phyloP scores from a whole-genome alignment of 2,888 invertebrate genomes.

The Drosophila histrio region DNA sequence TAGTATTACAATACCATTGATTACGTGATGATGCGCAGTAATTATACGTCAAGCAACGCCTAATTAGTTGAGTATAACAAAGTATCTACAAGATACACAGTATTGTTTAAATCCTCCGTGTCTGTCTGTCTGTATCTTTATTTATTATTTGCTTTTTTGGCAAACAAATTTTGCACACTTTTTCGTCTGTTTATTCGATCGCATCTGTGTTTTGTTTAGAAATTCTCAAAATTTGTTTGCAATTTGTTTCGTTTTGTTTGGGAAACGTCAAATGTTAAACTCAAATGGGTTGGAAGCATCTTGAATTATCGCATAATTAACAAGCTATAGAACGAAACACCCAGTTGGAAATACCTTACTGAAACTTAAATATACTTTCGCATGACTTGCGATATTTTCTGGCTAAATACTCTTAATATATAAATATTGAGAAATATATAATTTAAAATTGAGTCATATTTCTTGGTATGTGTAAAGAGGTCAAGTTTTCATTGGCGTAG shows the following conservation, averaged over 20 bases:
- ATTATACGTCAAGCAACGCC: neutral
- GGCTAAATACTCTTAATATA: neutral
- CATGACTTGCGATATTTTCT: neutral
- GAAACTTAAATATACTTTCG: neutral
- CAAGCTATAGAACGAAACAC: neutral
- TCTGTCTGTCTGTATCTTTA: neutral
- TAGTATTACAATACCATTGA: constrained; percentile 43
- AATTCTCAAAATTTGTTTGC: constrained; percentile 13
- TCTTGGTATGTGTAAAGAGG: neutral
- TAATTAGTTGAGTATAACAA: neutral
- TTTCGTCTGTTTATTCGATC: neutral
- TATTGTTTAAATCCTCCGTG: neutral
- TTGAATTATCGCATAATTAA: constrained; percentile 15
- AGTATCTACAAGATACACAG: constrained; percentile 5
- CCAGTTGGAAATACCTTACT: neutral
- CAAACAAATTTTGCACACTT: constrained; percentile 8
- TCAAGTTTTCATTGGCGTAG: neutral
- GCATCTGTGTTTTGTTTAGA: neutral
- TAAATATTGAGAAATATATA: neutral
- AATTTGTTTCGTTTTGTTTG: constrained; percentile 36
- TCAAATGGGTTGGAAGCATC: constrained; percentile 26
- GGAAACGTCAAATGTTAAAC: constrained; percentile 3
- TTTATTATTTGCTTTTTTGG: constrained; percentile 3
- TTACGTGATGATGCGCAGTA: constrained; percentile 28
- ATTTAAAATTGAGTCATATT: constrained; percentile 1